phyloP scores from a whole-genome alignment of 2,888 invertebrate species.

The Alviniconcha strummeri region DNA sequence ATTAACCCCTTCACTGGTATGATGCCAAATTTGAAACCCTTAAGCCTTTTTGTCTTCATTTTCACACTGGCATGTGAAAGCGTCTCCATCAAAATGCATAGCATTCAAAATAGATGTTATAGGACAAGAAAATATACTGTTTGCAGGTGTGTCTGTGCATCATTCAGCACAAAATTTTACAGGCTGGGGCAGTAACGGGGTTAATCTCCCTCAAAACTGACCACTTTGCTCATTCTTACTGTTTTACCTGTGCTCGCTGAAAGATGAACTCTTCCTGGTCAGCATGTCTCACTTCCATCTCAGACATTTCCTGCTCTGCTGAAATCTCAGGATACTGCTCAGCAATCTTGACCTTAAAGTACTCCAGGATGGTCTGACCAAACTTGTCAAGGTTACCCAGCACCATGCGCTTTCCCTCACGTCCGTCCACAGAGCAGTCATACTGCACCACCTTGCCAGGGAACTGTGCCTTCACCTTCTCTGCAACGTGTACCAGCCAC shows the following conservation, averaged over 20 bases:
- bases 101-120: too few relatives aligned
- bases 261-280: slow-evolving; percentile 55
- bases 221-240: neutral
- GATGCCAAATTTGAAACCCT: too few relatives aligned
- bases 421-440: slow-evolving; percentile 35
- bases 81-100: too few relatives aligned
- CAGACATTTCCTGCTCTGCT: slow-evolving; percentile 39
- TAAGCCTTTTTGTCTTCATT: too few relatives aligned
- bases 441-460: slow-evolving; percentile 38
- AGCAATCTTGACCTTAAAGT: slow-evolving; percentile 46
- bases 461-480: slow-evolving; percentile 38
- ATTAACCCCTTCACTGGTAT: too few relatives aligned
- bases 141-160: too few relatives aligned
- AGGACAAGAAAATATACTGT: too few relatives aligned
- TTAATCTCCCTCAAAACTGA: too few relatives aligned
- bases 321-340: slow-evolving; percentile 47
- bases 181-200: too few relatives aligned
- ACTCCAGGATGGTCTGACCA: slow-evolving; percentile 44
- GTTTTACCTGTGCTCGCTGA: slow-evolving; percentile 49
- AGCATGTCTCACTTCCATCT: slow-evolving; percentile 39
- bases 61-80: too few relatives aligned
- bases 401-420: slow-evolving; percentile 30
- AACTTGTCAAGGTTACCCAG: slow-evolving; percentile 49
- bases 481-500: slow-evolving; percentile 29
- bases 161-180: too few relatives aligned